phyloP scores from a whole-genome alignment of 2,113 vertebrate genomes.

The Amphiprion ocellaris region DNA sequence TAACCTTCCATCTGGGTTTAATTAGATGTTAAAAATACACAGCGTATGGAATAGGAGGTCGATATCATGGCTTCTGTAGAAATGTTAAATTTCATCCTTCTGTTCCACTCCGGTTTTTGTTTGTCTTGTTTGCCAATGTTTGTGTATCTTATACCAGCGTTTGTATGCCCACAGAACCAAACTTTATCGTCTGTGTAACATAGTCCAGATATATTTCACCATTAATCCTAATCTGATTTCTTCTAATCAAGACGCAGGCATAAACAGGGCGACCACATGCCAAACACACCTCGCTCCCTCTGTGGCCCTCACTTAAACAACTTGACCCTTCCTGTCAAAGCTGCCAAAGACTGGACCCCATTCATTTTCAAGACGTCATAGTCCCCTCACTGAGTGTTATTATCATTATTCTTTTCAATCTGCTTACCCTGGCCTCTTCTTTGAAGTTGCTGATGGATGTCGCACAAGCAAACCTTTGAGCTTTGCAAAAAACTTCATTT shows the following conservation, averaged over 20 bases:
- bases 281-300: conserved; percentile 45
- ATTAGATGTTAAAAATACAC: conserved; percentile 37
- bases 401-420: conserved; percentile 74
- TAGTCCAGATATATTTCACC: conserved; percentile 45
- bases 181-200: conserved; percentile 37
- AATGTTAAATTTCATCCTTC: conserved; percentile 11
- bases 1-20: conserved; percentile 24
- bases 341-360: conserved; percentile 43
- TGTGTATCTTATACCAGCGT: conserved; percentile 27
- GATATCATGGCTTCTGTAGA: conserved; percentile 33
- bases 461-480: conserved; percentile 67
- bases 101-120: conserved; percentile 5
- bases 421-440: conserved; percentile 53
- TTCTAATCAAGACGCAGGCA: conserved; percentile 63
- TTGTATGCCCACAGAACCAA: conserved; percentile 31
- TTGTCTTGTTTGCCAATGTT: conserved; percentile 43
- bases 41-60: conserved; percentile 9
- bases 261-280: conserved; percentile 63
- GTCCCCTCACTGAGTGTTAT: conserved; percentile 64
- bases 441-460: conserved; percentile 80
- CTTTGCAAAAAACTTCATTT: conserved; percentile 47
- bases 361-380: conserved; percentile 58
- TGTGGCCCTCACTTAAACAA: conserved; percentile 45
- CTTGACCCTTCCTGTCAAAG: conserved; percentile 41
- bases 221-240: conserved; percentile 51